Evolutionary conservation across 2,888 invertebrate genomes (phyloP), one percentile per base, ranked within the genome.

Genomic region (Drosophila mayaguana): DNA sequence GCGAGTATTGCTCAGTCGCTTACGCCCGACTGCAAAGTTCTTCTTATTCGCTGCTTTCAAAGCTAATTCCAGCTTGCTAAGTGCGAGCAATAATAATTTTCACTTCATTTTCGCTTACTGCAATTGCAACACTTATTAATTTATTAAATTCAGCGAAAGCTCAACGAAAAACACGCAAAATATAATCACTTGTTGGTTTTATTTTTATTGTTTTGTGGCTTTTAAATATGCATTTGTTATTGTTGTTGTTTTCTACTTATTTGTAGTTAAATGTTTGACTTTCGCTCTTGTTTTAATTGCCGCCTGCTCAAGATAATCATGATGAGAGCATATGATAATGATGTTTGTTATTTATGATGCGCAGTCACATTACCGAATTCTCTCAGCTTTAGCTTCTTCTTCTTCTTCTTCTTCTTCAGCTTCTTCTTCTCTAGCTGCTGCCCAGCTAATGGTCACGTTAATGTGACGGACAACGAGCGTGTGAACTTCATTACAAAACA

Each of bases 261-360:
- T 22, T 59, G 75, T 11, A 70, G 80, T 68, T 76, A 77, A 83
- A 64, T 75, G 61, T 69, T 87, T 83, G 67, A 87, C 83, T 83
- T 83, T 82, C 82, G 86, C 88, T 81, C 71, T 67, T 53, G 48
- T 72, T 80, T 88, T 83, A 88, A 83, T 88, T 82, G 78, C 80
- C 56, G 68, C 54, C 83, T 69, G 81, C 63, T 66, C 55, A 56
- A 62, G 60, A 46, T 68, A 67, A 70, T 75, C 38, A 56, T 63
- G n/a, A 12, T 16, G 48, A n/a, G 48, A 1, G 32, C 3, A 5
- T 22, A 2, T 34, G 70, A 59, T 71, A 61, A 81, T 67, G 76
- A 63, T 73, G 56, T 77, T 73, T 56, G 48, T 40, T 32, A 56
- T 61, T 69, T 54, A 54, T 48, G 65, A 60, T 56, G 63, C 56